Evolutionary conservation across 2,888 invertebrate genomes (phyloP), one percentile per base, ranked within the genome.

Genomic region (Coelogynopora nodosa): DNA sequence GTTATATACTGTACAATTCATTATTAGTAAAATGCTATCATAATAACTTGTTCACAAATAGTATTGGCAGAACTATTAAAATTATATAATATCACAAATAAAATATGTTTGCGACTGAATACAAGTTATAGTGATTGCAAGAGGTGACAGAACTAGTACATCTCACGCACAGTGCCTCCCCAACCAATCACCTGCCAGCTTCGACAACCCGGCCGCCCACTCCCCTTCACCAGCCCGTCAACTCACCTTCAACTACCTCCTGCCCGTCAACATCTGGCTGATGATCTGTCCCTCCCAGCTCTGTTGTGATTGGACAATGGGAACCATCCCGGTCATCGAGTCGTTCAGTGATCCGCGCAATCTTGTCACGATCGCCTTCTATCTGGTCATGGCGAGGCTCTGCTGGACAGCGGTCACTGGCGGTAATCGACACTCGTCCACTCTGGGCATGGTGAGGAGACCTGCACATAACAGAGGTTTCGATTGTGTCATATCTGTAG

Each of bases 271-370:
- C 93, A 93, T 95, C 86, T 96, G 96, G 95, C 93, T 98, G 89
- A 93, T 98, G 88, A 93, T 97, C 86, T 94, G 95, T 90, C 98
- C 98, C 0, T 95, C 95, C 89, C 94, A 95, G 89, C 93, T 98
- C 86, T 97, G 97, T 93, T 97, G 97, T 92, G 98, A 98, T 93
- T 98, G 97, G 97, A 98, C 97, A 82, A 98, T 98, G 98, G 97
- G 96, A 85, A 96, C 96, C 2, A 95, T 98, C 87, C 95, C 97
- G 0, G 92, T 98, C 86, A 93, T 98, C 82, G 94, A 94, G 89
- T 94, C 95, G 67, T 94, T 96, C 91, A 90, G 93, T 0, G 98
- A 98, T 92, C 92, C 94, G 0, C 94, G 97, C 74, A 97, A 97
- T 93, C 89, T 96, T 82, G 94, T 94, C 23, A 97, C 97, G 0